Base-by-base conservation (phyloP, 2,888 invertebrate species). In the Rapana venosa region DNA sequence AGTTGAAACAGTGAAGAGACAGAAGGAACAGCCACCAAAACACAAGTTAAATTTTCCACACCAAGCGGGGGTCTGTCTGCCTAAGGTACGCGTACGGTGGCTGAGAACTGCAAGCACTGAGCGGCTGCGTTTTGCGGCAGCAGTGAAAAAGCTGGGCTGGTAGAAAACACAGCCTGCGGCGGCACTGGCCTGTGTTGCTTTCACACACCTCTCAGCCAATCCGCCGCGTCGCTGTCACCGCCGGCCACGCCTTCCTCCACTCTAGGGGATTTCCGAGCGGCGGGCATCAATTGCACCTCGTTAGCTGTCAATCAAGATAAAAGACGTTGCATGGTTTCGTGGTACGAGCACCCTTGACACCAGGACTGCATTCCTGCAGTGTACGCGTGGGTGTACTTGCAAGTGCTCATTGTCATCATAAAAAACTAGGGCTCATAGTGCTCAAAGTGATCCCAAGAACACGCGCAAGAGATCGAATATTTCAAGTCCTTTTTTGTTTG, bases 221-320 rank as follows among this genome's bases (percentile, higher is more conserved):
- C 92, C 90, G 90, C 86, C 86, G 90, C 85, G 90, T 84, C 92
- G 92, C 90, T 92, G 90, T 92, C 90, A 84, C 89, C 90, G 91
- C 85, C 90, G 90, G 93, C 94, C 93, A 93, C 93, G 93, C 94
- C 94, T 92, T 90, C 90, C 91, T 56, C 89, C 22, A 83, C 86
- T 89, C 88, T 87, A 79, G 88, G 88, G 86, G 88, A 77, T 79
- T 88, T 79, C 87, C 84, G 89, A 88, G 91, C 88, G 89, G 87
- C 66, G 91, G 89, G 92, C 92, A 94, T 94, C 93, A 94, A 94
- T 94, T 94, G 94, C 91, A 91, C 92, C 92, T 91, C 90, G 91
- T 92, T 90, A 91, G 90, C 92, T 94, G 94, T 93, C 94, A 94
- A 94, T 94, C 94, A 94, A 88, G 47, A 47, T 30, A 26, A 22